phyloP scores from a whole-genome alignment of 2,888 invertebrate genomes.

The Heteropelma amictum region DNA sequence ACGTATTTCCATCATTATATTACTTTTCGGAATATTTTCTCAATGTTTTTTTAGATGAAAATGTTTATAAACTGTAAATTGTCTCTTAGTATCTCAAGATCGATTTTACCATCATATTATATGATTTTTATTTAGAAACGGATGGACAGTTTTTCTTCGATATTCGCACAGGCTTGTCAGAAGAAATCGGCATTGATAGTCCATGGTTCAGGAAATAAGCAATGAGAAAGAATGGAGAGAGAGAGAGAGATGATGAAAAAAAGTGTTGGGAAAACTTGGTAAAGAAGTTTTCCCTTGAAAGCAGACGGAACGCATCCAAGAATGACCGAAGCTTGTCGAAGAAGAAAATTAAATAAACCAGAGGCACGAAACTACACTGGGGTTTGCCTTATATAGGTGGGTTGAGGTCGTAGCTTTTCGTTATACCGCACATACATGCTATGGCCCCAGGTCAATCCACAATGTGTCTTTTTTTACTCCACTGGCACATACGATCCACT shows the following conservation, averaged over 20 bases:
- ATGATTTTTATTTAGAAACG: no score
- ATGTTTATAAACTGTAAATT: no score
- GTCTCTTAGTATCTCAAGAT: no score
- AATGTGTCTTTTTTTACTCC: not conserved
- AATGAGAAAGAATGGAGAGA: not conserved
- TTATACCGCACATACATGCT: conserved; percentile 11
- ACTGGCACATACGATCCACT: conserved; percentile 9
- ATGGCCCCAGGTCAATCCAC: conserved; percentile 22
- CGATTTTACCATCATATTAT: no score
- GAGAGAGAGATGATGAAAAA: not conserved
- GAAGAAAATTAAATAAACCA: conserved; percentile 58
- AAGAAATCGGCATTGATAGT: no score
- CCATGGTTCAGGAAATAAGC: no score
- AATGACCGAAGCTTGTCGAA: conserved; percentile 53
- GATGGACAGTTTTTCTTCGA: no score
- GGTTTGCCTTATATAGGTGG: conserved; percentile 13
- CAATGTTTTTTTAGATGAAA: no score
- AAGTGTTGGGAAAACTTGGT: conserved; percentile 21
- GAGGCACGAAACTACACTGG: conserved; percentile 49
- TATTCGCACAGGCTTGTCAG: no score
- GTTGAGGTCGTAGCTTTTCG: conserved; percentile 29
- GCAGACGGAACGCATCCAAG: conserved; percentile 43
- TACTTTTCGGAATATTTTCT: not conserved
- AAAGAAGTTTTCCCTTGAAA: conserved; percentile 44
- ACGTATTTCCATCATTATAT: not conserved